Evolutionary conservation across 2,797 vertebrate species (phyloP).

Genomic region (Melanogrammus aeglefinus): DNA sequence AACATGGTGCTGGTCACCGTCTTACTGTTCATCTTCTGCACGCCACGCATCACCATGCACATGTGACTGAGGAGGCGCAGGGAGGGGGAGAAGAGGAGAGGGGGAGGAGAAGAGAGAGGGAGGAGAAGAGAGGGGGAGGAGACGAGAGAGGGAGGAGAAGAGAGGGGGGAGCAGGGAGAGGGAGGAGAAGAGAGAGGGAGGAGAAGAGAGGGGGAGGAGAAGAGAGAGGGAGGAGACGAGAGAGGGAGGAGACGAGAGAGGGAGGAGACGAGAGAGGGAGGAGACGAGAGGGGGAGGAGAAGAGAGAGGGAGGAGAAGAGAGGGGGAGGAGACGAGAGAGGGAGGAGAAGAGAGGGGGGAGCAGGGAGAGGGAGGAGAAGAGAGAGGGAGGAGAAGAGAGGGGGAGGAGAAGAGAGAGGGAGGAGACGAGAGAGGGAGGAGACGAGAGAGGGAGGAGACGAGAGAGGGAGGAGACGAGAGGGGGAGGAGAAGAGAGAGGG

Average conservation of each 20-base stretch:
- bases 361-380: too few relatives aligned
- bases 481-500: background rate
- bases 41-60: conserved; percentile 80
- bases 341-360: background rate
- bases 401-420: background rate
- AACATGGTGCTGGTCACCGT: conserved; percentile 80
- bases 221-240: background rate
- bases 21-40: conserved; percentile 84
- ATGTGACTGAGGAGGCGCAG: conserved; percentile 69
- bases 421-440: too few relatives aligned
- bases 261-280: background rate
- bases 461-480: too few relatives aligned
- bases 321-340: background rate
- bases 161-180: too few relatives aligned
- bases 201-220: too few relatives aligned
- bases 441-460: too few relatives aligned
- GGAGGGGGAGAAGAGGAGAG: background rate
- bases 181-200: background rate
- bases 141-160: background rate
- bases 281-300: background rate
- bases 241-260: background rate
- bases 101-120: background rate
- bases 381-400: background rate
- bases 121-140: too few relatives aligned
- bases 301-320: background rate